phyloP scores from a whole-genome alignment of 2,113 vertebrate genomes.

The Pygoscelis adeliae region DNA sequence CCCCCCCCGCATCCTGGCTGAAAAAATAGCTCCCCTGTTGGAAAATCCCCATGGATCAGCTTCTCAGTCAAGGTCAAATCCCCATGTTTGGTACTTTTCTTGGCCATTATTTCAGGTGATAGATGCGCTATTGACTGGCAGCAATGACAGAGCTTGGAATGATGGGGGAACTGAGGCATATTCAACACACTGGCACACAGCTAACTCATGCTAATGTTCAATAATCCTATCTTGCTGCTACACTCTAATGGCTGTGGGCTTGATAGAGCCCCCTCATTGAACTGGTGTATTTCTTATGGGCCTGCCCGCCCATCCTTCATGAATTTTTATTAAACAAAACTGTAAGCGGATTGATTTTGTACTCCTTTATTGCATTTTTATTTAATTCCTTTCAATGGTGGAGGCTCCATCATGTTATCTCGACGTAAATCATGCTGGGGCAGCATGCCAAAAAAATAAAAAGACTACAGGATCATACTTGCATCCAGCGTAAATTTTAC shows the following conservation, averaged over 20 bases:
- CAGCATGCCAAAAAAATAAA: conserved; percentile 76
- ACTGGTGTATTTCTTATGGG: conserved; percentile 88
- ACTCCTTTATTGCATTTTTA: conserved; percentile 98
- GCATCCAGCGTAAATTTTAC: conserved; percentile 75
- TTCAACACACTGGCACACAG: conserved; percentile 32
- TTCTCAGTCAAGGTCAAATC: conserved; percentile 62
- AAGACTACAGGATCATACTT: conserved; percentile 74
- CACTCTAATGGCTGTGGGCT: conserved; percentile 51
- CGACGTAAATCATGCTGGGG: conserved; percentile 78
- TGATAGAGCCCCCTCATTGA: conserved; percentile 74
- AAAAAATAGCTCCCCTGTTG: background rate
- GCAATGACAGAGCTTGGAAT: conserved; percentile 70
- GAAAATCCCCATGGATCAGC: conserved; percentile 48
- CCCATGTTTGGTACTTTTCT: conserved; percentile 46
- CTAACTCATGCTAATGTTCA: conserved; percentile 63
- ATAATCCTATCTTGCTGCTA: conserved; percentile 49
- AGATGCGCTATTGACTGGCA: conserved; percentile 38
- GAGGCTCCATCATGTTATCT: conserved; percentile 81
- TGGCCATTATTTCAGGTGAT: conserved; percentile 46
- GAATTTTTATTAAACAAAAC: conserved; percentile 99
- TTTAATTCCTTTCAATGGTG: conserved; percentile 90
- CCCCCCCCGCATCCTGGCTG: background rate
- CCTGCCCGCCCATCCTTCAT: conserved; percentile 91
- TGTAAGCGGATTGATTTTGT: conserved; percentile 99
- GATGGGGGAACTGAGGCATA: conserved; percentile 66